phyloP scores from a whole-genome alignment of 2,888 invertebrate species.

The Drosophila nigritarsus region DNA sequence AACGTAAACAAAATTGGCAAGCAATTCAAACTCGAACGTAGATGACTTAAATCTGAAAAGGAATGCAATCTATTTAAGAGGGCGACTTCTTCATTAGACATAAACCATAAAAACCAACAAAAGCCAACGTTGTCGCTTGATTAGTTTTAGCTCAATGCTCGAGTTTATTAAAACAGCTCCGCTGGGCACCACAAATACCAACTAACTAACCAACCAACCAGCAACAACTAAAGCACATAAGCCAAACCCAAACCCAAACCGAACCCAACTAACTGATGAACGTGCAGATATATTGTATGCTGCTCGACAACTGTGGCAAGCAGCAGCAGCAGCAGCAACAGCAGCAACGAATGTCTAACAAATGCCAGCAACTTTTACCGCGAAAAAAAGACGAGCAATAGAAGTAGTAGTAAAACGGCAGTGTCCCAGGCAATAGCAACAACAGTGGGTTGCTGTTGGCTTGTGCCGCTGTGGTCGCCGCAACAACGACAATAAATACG shows the following conservation, averaged over 20 bases:
- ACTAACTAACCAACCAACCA: slow-evolving; percentile 45
- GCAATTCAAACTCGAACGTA: background rate
- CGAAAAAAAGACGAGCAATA: slow-evolving; percentile 42
- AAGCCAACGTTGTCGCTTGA: background rate
- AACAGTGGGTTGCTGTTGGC: slow-evolving; percentile 50
- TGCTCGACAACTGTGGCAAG: slow-evolving; percentile 45
- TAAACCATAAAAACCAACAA: background rate
- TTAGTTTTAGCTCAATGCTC: slow-evolving; percentile 12
- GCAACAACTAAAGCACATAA: background rate
- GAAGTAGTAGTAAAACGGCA: slow-evolving; percentile 3
- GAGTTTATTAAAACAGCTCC: slow-evolving; percentile 55
- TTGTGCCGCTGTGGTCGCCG: slow-evolving; percentile 53
- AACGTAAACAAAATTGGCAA: slow-evolving; percentile 56
- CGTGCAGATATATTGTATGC: slow-evolving; percentile 44
- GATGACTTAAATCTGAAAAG: background rate
- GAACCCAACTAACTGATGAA: slow-evolving; percentile 65
- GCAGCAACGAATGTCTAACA: slow-evolving; percentile 43
- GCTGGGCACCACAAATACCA: slow-evolving; percentile 72
- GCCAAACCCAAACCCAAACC: slow-evolving; percentile 7
- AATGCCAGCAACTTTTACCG: slow-evolving; percentile 76
- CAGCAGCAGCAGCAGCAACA: background rate
- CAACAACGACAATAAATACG: slow-evolving; percentile 75
- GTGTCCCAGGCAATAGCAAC: slow-evolving; percentile 33
- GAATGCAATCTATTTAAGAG: background rate
- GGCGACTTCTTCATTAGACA: background rate